A percentile compares a stretch with the other conserved stretches of the same genome.
Conservation (phyloP, 2,888 invertebrate species). For the Agriopis leucophaearia region DNA sequence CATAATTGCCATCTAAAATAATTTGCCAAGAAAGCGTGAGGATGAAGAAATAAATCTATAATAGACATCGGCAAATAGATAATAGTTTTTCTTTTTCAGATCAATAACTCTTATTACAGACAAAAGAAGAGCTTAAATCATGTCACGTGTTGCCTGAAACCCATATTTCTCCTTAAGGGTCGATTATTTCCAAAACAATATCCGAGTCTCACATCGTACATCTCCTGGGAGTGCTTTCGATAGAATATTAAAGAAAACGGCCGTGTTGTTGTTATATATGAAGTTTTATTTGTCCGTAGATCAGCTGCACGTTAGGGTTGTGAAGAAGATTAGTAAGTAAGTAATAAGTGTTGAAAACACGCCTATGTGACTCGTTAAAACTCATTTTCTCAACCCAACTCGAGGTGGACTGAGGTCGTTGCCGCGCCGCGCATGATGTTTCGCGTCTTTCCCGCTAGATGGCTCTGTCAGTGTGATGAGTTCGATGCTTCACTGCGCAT, state of each 20-base stretch:
- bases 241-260: slow-evolving; percentile 53
- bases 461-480: too few relatives aligned
- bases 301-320: slow-evolving; percentile 32
- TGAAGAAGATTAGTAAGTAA: not conserved
- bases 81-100: not conserved
- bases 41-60: not conserved
- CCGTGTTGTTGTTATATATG: slow-evolving; percentile 45
- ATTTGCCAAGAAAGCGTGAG: too few relatives aligned
- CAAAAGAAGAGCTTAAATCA: slow-evolving; percentile 11
- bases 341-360: too few relatives aligned
- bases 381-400: too few relatives aligned
- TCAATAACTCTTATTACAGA: not conserved
- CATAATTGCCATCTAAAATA: too few relatives aligned
- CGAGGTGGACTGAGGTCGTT: too few relatives aligned
- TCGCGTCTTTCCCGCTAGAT: too few relatives aligned
- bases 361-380: too few relatives aligned
- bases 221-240: slow-evolving; percentile 41
- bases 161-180: slow-evolving; percentile 22
- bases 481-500: too few relatives aligned
- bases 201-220: slow-evolving; percentile 19
- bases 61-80: not conserved
- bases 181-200: slow-evolving; percentile 40
- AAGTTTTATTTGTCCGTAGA: slow-evolving; percentile 47
- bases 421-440: too few relatives aligned
- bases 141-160: slow-evolving; percentile 12